Percentiles rank a stretch among this genome's conserved stretches.
phyloP scores from a whole-genome alignment of 2,888 invertebrate species.

The Diachrysia chrysitis region DNA sequence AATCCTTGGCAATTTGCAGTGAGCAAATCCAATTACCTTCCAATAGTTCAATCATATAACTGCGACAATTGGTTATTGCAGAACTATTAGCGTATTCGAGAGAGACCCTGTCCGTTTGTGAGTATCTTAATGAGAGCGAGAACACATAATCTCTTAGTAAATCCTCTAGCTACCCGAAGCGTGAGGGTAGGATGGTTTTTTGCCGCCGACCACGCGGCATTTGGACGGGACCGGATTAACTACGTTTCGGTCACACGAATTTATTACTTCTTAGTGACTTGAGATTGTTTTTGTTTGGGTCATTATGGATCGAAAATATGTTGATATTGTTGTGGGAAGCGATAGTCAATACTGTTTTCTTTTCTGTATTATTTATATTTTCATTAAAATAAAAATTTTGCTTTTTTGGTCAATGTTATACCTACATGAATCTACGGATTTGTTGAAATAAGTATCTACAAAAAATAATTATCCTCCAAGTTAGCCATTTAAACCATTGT shows the following conservation, averaged over 20 bases:
- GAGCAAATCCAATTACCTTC: slow-evolving; percentile 4
- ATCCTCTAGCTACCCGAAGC: background rate
- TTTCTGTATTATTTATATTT: too few relatives aligned
- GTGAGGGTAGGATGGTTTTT: background rate
- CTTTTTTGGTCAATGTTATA: too few relatives aligned
- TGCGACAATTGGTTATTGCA: slow-evolving; percentile 4
- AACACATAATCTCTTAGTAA: slow-evolving; percentile 7
- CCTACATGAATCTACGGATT: too few relatives aligned
- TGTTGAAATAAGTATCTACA: too few relatives aligned
- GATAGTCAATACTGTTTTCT: too few relatives aligned
- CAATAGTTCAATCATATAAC: background rate
- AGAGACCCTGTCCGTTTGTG: background rate
- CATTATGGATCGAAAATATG: background rate
- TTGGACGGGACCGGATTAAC: background rate
- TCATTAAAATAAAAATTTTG: too few relatives aligned
- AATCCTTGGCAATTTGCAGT: background rate
- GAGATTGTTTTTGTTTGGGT: background rate
- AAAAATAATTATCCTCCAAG: too few relatives aligned
- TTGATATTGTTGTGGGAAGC: background rate
- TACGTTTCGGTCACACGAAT: background rate
- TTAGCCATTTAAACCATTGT: too few relatives aligned
- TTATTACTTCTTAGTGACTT: background rate
- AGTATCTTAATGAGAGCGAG: background rate
- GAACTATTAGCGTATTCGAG: background rate
- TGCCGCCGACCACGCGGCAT: background rate